Percentiles rank a stretch among this genome's conserved stretches.
Evolutionary conservation across 2,113 vertebrate genomes (phyloP).

Genomic region (Talpa occidentalis): DNA sequence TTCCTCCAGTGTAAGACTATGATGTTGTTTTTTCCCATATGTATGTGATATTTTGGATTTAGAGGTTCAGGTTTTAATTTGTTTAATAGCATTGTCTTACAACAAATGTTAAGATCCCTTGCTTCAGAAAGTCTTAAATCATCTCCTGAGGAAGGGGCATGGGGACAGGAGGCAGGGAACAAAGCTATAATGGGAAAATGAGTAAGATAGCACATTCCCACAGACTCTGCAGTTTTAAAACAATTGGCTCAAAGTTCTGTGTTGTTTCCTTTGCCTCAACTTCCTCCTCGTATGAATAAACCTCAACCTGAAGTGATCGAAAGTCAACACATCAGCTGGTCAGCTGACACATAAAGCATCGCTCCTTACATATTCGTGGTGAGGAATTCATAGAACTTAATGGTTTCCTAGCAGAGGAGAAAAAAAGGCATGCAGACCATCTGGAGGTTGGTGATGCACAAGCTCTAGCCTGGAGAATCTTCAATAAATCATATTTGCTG

Average conservation of each 20-base stretch:
- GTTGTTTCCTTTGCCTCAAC: conserved; percentile 55
- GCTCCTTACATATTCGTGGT: not conserved
- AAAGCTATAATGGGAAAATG: conserved; percentile 40
- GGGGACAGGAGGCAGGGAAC: not conserved
- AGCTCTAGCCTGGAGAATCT: not conserved
- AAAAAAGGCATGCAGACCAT: not conserved
- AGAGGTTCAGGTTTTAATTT: conserved; percentile 9
- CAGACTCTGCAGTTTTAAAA: conserved; percentile 47
- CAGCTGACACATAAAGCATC: not conserved
- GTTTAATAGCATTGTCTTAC: not conserved
- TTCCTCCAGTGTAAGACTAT: not conserved
- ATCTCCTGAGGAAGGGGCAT: not conserved
- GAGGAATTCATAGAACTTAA: not conserved
- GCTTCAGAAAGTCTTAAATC: not conserved
- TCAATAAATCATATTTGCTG: not conserved
- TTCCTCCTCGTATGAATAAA: conserved; percentile 56
- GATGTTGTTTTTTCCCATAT: not conserved
- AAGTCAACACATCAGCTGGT: not conserved
- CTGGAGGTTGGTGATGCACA: fast-evolving
- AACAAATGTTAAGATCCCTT: conserved; percentile 6
- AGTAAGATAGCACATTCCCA: conserved; percentile 69
- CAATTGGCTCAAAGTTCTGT: conserved; percentile 48
- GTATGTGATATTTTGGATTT: not conserved
- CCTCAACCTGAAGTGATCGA: not conserved
- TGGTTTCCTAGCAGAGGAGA: not conserved